Evolutionary conservation across 2,113 vertebrate species (phyloP).

Genomic region (Suncus etruscus): DNA sequence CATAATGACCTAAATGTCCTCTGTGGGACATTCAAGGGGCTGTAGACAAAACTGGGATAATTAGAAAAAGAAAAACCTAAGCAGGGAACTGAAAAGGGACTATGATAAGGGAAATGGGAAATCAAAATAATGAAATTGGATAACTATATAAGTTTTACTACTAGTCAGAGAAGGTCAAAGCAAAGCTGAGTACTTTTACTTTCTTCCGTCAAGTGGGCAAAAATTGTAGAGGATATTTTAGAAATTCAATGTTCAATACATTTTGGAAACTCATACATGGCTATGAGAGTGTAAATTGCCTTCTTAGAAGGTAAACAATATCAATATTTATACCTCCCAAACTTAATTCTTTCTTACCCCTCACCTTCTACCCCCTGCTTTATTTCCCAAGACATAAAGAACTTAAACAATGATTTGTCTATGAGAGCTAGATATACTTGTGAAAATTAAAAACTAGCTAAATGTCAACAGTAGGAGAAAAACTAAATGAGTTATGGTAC

Average conservation of each 20-base stretch:
- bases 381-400: slow-evolving; percentile 32
- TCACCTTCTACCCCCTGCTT: neutral
- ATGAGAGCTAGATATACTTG: neutral
- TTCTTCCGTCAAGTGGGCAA: no score
- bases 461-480: slow-evolving; percentile 44
- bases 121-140: neutral
- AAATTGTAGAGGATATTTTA: no score
- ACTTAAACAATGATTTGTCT: slow-evolving; percentile 27
- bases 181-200: neutral
- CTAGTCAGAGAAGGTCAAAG: neutral
- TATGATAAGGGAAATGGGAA: neutral
- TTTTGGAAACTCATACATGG: neutral
- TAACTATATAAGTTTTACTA: neutral
- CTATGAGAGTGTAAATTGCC: neutral
- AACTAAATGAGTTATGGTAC: slow-evolving; percentile 33
- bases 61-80: slow-evolving; percentile 27
- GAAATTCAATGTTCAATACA: neutral
- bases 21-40: neutral
- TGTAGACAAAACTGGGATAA: slow-evolving; percentile 16
- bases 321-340: no score
- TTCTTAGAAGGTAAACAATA: slow-evolving; percentile 23
- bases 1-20: slow-evolving; percentile 6
- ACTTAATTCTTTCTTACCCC: neutral
- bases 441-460: slow-evolving; percentile 50
- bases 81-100: neutral